Percentiles rank a stretch among this genome's conserved stretches.
These are phyloP conservation scores for Malacosoma neustria DNA, from an alignment of 2,888 invertebrate species.

Conservation along the genomic window DNA sequence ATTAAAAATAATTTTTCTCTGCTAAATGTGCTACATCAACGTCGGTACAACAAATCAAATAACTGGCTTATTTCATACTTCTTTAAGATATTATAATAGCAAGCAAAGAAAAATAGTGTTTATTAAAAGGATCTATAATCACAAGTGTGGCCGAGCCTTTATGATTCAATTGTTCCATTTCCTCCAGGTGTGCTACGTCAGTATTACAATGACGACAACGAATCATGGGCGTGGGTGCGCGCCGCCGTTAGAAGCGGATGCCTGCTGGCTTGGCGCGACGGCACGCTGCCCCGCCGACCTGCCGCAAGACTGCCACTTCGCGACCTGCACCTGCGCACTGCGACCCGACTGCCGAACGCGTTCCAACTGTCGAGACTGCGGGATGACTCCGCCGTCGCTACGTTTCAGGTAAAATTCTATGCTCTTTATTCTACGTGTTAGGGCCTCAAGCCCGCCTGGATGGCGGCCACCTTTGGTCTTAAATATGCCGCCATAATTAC, in stretches of 20 bases:
- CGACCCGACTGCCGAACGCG: slow-evolving; percentile 49
- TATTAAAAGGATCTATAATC: not conserved
- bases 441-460: too few relatives aligned
- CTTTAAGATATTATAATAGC: too few relatives aligned
- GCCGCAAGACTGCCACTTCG: slow-evolving; percentile 56
- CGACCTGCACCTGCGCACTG: slow-evolving; percentile 53
- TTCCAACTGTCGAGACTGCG: slow-evolving; percentile 63
- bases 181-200: slow-evolving; percentile 57
- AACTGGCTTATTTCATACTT: too few relatives aligned
- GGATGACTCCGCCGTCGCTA: slow-evolving; percentile 64
- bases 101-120: too few relatives aligned
- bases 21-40: too few relatives aligned
- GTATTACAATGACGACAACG: slow-evolving; percentile 55
- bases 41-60: too few relatives aligned
- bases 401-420: slow-evolving; percentile 51
- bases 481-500: too few relatives aligned
- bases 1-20: too few relatives aligned
- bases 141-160: not conserved
- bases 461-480: too few relatives aligned
- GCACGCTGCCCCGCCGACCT: slow-evolving; percentile 56
- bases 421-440: not conserved
- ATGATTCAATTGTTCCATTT: slow-evolving; percentile 7
- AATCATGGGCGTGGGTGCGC: slow-evolving; percentile 63
- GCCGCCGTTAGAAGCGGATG: slow-evolving; percentile 57
- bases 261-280: slow-evolving; percentile 64